Evolutionary conservation across 2,113 vertebrate species (phyloP).

Genomic region (Melanocharis versteri): DNA sequence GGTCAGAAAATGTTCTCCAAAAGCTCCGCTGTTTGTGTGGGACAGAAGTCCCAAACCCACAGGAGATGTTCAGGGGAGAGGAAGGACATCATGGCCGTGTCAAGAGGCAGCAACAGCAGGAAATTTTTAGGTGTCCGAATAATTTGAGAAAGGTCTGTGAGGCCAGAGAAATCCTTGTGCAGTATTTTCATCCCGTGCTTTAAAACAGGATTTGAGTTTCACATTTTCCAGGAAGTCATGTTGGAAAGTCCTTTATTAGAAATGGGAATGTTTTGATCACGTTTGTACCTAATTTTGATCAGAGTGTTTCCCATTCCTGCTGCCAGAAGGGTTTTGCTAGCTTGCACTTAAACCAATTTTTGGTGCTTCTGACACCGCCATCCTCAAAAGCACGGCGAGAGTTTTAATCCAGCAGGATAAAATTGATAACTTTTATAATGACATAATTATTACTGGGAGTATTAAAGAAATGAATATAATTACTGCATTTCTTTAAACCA

Average conservation of each 20-base stretch:
- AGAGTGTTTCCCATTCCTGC: neutral
- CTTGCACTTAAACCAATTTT: neutral
- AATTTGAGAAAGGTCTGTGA: neutral
- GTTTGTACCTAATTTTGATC: neutral
- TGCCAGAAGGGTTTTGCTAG: neutral
- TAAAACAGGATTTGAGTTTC: neutral
- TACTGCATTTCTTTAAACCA: neutral
- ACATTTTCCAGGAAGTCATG: fast-evolving
- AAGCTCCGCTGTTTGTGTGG: neutral
- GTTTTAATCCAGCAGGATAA: neutral
- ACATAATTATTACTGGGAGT: neutral
- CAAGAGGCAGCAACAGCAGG: fast-evolving
- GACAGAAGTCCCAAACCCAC: neutral
- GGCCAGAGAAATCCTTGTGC: neutral
- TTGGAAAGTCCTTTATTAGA: neutral
- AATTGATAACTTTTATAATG: neutral
- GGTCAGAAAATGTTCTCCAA: neutral
- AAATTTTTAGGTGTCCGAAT: neutral
- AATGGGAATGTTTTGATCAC: neutral
- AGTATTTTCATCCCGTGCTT: neutral
- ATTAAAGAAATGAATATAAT: neutral
- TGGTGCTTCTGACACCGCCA: neutral
- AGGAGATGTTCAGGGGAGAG: neutral
- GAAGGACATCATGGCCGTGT: fast-evolving
- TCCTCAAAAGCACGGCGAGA: neutral